Conservation (phyloP, 2,797 vertebrate species). For the Acanthiza pusilla region DNA sequence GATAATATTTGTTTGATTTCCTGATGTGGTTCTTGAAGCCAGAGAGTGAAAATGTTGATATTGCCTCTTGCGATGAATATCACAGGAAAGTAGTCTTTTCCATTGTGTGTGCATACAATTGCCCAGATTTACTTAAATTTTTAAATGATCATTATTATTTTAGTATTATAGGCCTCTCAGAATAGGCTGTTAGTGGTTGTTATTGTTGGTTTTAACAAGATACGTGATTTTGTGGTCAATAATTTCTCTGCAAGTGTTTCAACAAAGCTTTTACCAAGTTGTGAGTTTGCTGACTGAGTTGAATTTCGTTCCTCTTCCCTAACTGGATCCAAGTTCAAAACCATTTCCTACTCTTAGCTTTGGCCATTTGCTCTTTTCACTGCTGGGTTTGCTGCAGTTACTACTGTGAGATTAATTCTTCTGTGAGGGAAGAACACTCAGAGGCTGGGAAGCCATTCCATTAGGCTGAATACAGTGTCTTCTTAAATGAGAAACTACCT, state of each 20-base stretch:
- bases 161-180: not conserved
- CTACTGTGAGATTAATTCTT: not conserved
- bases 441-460: not conserved
- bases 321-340: not conserved
- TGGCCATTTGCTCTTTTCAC: not conserved
- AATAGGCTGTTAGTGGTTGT: not conserved
- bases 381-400: not conserved
- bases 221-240: not conserved
- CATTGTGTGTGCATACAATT: not conserved
- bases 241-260: not conserved
- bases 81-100: not conserved
- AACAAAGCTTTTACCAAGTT: not conserved
- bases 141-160: not conserved
- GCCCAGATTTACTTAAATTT: not conserved
- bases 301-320: not conserved
- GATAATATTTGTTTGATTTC: constrained; percentile 43
- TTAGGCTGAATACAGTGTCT: not conserved
- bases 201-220: not conserved
- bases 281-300: not conserved
- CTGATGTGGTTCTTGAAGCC: not conserved
- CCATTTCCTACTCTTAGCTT: not conserved
- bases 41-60: constrained; percentile 21
- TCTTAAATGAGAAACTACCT: not conserved
- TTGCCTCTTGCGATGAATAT: not conserved
- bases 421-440: not conserved